Conservation (phyloP, 1,140 invertebrate genomes). For the Camponotus pennsylvanicus region DNA sequence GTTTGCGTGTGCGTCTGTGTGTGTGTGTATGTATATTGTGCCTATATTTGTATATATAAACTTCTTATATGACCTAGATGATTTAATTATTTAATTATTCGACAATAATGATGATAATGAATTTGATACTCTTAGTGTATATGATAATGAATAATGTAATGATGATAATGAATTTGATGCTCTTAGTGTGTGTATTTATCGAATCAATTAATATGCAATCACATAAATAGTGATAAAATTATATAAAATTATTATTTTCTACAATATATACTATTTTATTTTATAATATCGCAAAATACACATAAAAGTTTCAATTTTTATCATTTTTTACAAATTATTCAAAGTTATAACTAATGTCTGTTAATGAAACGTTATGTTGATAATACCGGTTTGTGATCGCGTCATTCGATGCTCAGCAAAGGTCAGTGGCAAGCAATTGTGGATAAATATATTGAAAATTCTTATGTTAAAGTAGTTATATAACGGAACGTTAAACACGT, state of each 20-base stretch:
- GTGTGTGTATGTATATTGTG: background rate
- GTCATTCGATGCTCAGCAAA: background rate
- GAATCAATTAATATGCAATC: background rate
- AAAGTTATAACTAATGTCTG: background rate
- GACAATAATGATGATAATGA: background rate
- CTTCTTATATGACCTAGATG: background rate
- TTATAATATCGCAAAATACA: background rate
- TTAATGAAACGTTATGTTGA: background rate
- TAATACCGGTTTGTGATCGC: background rate
- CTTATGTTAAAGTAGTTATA: background rate
- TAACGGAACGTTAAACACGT: background rate
- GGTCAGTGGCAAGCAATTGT: slow-evolving; percentile 35
- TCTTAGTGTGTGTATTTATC: background rate
- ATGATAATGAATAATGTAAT: too few relatives aligned
- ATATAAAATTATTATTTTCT: slow-evolving; percentile 6
- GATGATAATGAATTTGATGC: background rate
- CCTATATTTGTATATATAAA: background rate
- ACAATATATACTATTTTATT: background rate
- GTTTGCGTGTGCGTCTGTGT: too few relatives aligned
- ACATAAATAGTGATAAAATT: background rate
- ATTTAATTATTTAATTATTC: background rate
- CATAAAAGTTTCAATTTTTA: background rate
- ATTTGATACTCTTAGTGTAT: background rate
- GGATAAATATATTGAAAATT: background rate
- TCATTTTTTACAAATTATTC: background rate